Percentiles rank a stretch among this genome's conserved stretches.
These are phyloP conservation scores for Burhinus bistriatus DNA, from an alignment of 2,113 vertebrate genomes.

Conservation along the genomic window DNA sequence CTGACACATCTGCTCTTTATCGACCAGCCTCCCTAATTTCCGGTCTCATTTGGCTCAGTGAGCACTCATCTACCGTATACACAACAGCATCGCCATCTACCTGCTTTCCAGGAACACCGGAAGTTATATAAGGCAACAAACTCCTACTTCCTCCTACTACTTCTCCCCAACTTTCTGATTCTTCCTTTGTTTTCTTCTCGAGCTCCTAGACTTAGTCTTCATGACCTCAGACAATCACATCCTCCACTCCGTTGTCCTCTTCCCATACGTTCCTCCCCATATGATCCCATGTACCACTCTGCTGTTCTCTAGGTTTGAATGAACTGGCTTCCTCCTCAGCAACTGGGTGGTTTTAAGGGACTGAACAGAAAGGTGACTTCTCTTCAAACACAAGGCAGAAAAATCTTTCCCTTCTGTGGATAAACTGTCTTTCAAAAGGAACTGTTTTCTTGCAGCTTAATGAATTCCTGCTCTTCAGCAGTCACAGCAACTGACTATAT, in stretches of 20 bases:
- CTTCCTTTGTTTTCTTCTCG: background rate
- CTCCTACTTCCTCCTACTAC: background rate
- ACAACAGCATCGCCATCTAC: background rate
- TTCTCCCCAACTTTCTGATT: background rate
- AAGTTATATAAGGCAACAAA: background rate
- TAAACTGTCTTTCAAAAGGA: background rate
- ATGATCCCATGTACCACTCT: rapidly evolving
- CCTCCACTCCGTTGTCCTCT: rapidly evolving
- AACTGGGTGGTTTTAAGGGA: background rate
- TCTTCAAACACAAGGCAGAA: background rate
- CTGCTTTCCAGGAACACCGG: background rate
- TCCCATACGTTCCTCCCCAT: background rate
- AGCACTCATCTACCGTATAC: background rate
- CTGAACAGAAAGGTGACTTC: background rate
- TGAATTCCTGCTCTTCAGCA: background rate
- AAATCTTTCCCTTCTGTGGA: background rate
- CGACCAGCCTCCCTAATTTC: background rate
- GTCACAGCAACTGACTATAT: background rate
- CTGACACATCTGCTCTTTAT: background rate
- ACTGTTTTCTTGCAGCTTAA: background rate
- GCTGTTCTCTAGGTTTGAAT: background rate
- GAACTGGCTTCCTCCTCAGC: background rate
- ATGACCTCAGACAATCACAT: background rate
- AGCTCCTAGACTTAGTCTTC: background rate
- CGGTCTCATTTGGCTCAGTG: background rate